Base-by-base conservation (phyloP, 2,797 vertebrate species). In the Rhinella marina region DNA sequence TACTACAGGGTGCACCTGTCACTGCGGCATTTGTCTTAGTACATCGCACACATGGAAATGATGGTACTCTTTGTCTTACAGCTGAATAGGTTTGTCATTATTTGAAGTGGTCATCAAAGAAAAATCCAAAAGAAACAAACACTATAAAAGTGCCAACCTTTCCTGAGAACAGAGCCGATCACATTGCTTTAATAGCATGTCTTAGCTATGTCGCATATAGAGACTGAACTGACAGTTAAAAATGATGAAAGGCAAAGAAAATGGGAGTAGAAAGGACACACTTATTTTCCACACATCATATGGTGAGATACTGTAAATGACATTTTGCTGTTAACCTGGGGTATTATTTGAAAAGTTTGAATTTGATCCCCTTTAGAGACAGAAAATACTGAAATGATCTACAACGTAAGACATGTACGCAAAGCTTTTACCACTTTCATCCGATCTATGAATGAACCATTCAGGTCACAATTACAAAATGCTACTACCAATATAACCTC, bases 341-440 rank as follows among this genome's bases (percentile, higher is more conserved):
- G 50, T 86, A 89, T 89, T 86, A 89, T 86, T 86, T 86, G 50
- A 86, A 82, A 89, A 86, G 84, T 86, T 59, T 68, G 86, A 81
- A 57, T 76, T 81, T 86, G 88, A 86, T 88, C 84, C 83, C 68
- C 21, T 27, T 75, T 77, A 88, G 62, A 88, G 57, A 88, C 62
- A 27, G 50, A 86, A 86, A 77, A 89, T 70, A 82, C 66, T 76
- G 59, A 77, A 82, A 88, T 88, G 78, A 82, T 82, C 78, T 77
- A 68, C 68, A 86, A 64, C 87, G 78, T 59, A 81, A 61, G 70
- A 89, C 23, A 89, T 78, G 56, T 78, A 72, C 23, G 32, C 29
- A 14, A 16, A 78, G 81, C 52, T 77, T 19, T 27, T 48, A 57
- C 61, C 23, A 56, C 73, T 83, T 87, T 84, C 59, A 82, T 87